Base-by-base conservation (phyloP, 2,113 vertebrate genomes). In the Phainopepla nitens region DNA sequence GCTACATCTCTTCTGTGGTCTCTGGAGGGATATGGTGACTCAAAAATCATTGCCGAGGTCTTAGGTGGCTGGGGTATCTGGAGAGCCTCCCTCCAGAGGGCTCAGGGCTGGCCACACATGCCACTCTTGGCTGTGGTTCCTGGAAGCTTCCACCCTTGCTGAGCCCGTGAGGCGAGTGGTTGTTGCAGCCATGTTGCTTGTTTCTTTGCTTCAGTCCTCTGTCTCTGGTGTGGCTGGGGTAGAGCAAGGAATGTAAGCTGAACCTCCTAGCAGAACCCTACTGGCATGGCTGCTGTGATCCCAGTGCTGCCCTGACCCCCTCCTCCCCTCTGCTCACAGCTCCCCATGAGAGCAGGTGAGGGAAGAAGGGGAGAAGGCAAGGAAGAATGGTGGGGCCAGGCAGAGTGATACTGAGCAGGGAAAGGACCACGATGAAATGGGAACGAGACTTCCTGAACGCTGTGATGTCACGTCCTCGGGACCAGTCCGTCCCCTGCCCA, bases 121-220 rank as follows among this genome's bases (percentile, higher is more conserved):
- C 58, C 11, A 0, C 3, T 20, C 41, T 89, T 0, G 0, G 53
- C 62, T 79, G 49, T 1, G 11, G 70, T 35, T 89, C 36, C 58
- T 73, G 75, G 86, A 92, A 89, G 56, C 51, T 94, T 82, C 93
- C 89, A 86, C 39, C 50, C 44, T 77, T 13, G 4, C 49, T 1
- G 4, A 88, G 82, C 61, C 73, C 85, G 50, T 0, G 3, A 89
- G 60, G 35, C 39, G 2, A 3, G 20, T 54, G 44, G 42, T 58
- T 93, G 93, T 82, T 18, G 41, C 69, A 94, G 85, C 70, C 39
- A 23, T 4, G 3, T 49, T 54, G 39, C 62, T 92, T 0, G 0
- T n/a, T 86, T 51, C 57, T 70, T 82, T 78, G 82, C 57, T 78
- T 76, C 72, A 58, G 5, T 83, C 51, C 36, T 88, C 56, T 4